Percentiles rank a stretch among this genome's conserved stretches.
phyloP scores from a whole-genome alignment of 2,113 vertebrate species.

The Siphamia tubifer region DNA sequence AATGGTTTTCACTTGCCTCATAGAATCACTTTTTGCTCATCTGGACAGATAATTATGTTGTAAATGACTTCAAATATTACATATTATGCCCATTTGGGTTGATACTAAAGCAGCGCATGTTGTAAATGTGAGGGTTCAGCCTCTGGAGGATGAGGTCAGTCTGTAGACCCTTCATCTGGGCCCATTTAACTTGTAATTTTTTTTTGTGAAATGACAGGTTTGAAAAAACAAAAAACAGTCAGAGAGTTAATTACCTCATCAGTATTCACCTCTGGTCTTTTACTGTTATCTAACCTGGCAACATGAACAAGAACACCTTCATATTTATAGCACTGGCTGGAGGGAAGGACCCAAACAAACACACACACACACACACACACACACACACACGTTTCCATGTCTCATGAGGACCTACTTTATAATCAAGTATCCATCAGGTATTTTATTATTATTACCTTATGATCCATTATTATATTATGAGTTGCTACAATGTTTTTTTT shows the following conservation, averaged over 20 bases:
- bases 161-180: not conserved
- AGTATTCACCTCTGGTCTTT: not conserved
- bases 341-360: conserved; percentile 4
- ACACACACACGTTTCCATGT: not conserved
- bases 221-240: not conserved
- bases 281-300: conserved; percentile 19
- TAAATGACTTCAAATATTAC: too few relatives aligned
- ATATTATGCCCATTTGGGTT: too few relatives aligned
- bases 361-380: not conserved
- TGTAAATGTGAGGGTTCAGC: too few relatives aligned
- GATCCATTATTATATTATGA: too few relatives aligned
- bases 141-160: not conserved
- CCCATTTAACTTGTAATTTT: not conserved
- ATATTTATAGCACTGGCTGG: conserved; percentile 30
- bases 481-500: too few relatives aligned
- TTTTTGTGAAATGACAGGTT: not conserved
- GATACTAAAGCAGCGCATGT: too few relatives aligned
- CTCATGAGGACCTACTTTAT: too few relatives aligned
- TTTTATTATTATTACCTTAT: too few relatives aligned
- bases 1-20: too few relatives aligned
- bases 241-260: not conserved
- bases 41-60: too few relatives aligned
- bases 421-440: too few relatives aligned
- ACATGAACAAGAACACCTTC: not conserved
- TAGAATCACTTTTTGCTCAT: too few relatives aligned